A percentile compares a stretch with the other conserved stretches of the same genome.
These are phyloP conservation scores for Stictonetta naevosa DNA, from an alignment of 2,113 vertebrate species.

Conservation along the genomic window DNA sequence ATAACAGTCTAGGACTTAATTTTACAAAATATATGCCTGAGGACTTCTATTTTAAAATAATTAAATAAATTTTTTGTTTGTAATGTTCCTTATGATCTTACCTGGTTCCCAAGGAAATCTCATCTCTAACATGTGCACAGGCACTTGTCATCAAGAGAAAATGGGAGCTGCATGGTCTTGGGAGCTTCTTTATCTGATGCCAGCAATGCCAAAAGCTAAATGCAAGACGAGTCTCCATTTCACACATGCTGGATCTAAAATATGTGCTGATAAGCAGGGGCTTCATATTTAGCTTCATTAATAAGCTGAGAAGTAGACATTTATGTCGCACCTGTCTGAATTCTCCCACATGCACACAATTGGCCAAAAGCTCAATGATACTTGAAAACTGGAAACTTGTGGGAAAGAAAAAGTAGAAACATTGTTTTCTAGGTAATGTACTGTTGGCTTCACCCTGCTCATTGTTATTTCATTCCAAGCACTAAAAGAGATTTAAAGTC, in stretches of 20 bases:
- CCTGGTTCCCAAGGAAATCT: not conserved
- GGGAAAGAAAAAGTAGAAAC: not conserved
- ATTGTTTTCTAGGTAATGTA: not conserved
- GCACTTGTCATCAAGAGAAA: not conserved
- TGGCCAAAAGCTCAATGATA: not conserved
- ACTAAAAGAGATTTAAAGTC: not conserved
- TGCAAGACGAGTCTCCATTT: not conserved
- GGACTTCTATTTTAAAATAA: not conserved
- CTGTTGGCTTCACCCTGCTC: not conserved
- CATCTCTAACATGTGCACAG: not conserved
- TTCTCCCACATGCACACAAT: not conserved
- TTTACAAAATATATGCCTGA: not conserved
- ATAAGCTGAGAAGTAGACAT: not conserved
- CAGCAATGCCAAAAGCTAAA: not conserved
- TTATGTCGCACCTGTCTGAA: not conserved
- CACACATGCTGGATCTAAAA: not conserved
- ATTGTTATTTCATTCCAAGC: not conserved
- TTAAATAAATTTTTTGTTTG: not conserved
- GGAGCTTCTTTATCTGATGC: not conserved
- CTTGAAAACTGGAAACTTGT: not conserved
- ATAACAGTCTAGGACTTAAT: not conserved
- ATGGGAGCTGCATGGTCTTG: not conserved
- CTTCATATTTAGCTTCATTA: not conserved
- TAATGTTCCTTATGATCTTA: not conserved
- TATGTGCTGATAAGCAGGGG: not conserved